Conservation (phyloP, 2,797 vertebrate species). For the Onychomys torridus region DNA sequence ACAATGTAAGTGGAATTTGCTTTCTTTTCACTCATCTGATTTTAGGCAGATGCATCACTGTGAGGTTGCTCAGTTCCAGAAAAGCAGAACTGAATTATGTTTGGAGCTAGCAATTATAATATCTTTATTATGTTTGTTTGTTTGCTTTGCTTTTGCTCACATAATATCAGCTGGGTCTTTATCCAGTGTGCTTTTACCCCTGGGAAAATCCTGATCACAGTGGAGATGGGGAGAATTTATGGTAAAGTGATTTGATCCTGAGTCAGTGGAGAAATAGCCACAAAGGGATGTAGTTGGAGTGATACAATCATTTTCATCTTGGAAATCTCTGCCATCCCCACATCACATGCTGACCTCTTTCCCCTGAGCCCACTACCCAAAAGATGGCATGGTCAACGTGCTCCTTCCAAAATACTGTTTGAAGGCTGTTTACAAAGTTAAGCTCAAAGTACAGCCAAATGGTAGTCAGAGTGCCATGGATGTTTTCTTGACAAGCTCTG, state of each 20-base stretch:
- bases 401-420: neutral
- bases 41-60: neutral
- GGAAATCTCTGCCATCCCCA: neutral
- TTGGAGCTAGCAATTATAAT: neutral
- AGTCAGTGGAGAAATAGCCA: neutral
- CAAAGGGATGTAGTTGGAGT: neutral
- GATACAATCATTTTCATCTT: neutral
- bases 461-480: neutral
- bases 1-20: neutral
- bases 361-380: neutral
- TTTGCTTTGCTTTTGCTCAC: neutral
- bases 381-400: neutral
- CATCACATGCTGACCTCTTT: neutral
- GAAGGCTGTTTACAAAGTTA: neutral
- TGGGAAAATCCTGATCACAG: neutral
- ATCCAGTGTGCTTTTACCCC: neutral
- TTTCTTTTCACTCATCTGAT: neutral
- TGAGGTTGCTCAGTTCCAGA: neutral
- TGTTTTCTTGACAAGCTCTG: neutral
- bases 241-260: neutral
- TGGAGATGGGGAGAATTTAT: neutral
- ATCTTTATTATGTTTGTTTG: neutral
- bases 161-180: neutral
- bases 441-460: neutral
- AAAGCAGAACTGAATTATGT: neutral